Conservation (phyloP, 2,113 vertebrate genomes). For the Corynorhinus townsendii region DNA sequence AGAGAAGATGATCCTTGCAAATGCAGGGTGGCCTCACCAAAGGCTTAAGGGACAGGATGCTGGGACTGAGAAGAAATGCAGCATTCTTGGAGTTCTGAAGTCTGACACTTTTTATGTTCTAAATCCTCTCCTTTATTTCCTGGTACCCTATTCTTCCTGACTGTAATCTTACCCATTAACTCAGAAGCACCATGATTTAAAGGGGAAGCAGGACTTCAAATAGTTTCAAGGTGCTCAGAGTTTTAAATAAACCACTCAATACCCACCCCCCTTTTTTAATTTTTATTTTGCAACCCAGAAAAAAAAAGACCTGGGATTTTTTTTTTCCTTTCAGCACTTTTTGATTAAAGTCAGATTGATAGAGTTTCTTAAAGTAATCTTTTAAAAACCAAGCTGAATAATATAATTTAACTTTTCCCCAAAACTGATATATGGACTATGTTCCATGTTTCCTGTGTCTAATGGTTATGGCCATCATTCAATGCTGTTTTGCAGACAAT, state of each 20-base stretch:
- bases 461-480: neutral
- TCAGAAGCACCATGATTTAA: slow-evolving; percentile 50
- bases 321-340: slow-evolving; percentile 64
- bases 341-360: slow-evolving; percentile 54
- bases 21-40: neutral
- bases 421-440: neutral
- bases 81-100: slow-evolving; percentile 15
- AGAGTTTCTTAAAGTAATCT: neutral
- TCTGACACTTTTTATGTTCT: slow-evolving; percentile 8
- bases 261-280: neutral
- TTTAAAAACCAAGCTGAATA: slow-evolving; percentile 22
- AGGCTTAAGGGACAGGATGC: neutral
- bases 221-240: slow-evolving; percentile 67
- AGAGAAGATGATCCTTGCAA: slow-evolving; percentile 40
- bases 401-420: neutral
- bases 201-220: slow-evolving; percentile 60
- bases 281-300: slow-evolving; percentile 63
- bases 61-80: slow-evolving; percentile 2
- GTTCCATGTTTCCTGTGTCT: neutral
- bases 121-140: slow-evolving; percentile 13
- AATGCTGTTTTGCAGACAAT: neutral
- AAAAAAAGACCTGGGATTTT: neutral
- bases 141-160: slow-evolving; percentile 11
- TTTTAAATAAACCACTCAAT: slow-evolving; percentile 70
- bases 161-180: slow-evolving; percentile 56